Evolutionary conservation across 2,113 vertebrate genomes (phyloP).

Genomic region (Gavia stellata): DNA sequence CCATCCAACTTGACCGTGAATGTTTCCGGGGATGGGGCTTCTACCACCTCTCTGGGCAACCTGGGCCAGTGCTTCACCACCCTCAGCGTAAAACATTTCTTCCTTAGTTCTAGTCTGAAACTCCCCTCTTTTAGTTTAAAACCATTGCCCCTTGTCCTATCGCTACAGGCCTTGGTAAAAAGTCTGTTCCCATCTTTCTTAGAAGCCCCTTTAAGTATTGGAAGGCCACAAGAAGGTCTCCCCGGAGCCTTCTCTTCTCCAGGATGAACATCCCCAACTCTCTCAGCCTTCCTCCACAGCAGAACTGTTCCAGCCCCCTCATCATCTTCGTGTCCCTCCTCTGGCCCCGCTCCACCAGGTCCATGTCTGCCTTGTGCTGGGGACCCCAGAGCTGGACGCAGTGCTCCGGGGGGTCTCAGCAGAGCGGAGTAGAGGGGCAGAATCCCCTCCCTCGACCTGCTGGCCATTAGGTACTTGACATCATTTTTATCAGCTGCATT

Average conservation of each 20-base stretch:
- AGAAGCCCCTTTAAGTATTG: accelerated
- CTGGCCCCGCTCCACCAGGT: accelerated
- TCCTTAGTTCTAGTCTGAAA: not conserved
- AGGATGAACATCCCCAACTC: accelerated
- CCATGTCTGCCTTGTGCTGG: accelerated
- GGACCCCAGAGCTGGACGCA: not conserved
- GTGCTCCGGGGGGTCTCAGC: not conserved
- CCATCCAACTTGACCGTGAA: accelerated
- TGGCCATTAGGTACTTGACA: accelerated
- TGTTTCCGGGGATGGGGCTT: not conserved
- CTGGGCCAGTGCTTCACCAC: not conserved
- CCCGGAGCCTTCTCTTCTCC: not conserved
- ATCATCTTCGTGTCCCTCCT: accelerated
- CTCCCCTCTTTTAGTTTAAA: not conserved
- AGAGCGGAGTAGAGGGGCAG: accelerated
- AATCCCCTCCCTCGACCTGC: accelerated
- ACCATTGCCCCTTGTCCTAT: not conserved
- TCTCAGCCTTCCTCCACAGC: accelerated
- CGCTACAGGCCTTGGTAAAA: not conserved
- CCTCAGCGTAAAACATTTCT: not conserved
- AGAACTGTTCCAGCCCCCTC: accelerated
- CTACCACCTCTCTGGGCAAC: accelerated
- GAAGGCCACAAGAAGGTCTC: accelerated
- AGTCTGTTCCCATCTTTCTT: not conserved
- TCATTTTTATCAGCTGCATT: not conserved